Evolutionary conservation across 1,140 invertebrate genomes (phyloP).

Genomic region (Plutomurus gul): DNA sequence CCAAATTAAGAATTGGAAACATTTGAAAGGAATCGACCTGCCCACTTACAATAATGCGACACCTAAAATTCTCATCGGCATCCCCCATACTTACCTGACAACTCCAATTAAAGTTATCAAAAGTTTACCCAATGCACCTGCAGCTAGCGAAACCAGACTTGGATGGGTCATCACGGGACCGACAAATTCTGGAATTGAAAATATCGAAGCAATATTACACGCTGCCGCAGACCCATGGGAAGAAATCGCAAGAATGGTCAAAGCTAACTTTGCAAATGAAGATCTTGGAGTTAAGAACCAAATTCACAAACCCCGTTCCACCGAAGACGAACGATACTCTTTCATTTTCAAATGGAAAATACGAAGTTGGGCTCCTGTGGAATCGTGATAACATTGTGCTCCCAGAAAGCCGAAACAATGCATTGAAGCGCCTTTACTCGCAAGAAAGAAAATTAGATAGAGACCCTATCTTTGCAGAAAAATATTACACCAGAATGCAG

Average conservation of each 20-base stretch:
- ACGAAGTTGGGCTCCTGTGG: not conserved
- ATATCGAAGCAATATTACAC: not conserved
- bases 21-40: not conserved
- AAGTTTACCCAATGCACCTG: not conserved
- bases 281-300: slow-evolving; percentile 8
- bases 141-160: not conserved
- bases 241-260: no score
- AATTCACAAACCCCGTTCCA: not conserved
- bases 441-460: not conserved
- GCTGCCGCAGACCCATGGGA: not conserved
- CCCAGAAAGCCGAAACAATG: not conserved
- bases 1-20: not conserved
- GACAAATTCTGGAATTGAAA: not conserved
- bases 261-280: slow-evolving; percentile 28
- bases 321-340: not conserved
- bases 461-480: not conserved
- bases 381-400: not conserved
- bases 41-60: not conserved
- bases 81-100: not conserved
- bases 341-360: not conserved
- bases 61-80: not conserved
- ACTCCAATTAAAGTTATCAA: not conserved
- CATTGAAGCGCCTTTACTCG: not conserved
- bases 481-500: not conserved
- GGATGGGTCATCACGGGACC: slow-evolving; percentile 41